Base-by-base conservation (phyloP, 2,888 invertebrate genomes). In the Drosophila stalkeri region DNA sequence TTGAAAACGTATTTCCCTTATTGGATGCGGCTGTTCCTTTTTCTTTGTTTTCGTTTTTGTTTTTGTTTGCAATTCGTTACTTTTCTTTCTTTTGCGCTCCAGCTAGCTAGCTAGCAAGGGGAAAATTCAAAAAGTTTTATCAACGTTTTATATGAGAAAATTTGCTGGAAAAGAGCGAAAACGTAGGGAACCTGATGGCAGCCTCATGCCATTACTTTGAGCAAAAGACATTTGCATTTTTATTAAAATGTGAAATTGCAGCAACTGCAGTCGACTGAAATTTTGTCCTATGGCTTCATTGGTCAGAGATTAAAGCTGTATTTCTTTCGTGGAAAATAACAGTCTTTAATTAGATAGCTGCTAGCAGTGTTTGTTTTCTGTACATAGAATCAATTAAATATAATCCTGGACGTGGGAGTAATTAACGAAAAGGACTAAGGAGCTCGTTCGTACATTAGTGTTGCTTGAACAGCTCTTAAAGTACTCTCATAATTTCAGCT, bases 191-290 rank as follows among this genome's bases (percentile, higher is more conserved):
- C 16, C 2, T 12, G 23, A 41, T 14, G 27, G 11, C 9, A 55
- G 47, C 52, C 44, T 63, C 82, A 71, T 78, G 78, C 57, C 70
- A 79, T 76, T 75, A 83, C 84, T 89, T 80, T 88, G 74, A 70
- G 72, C 54, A 49, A 59, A 61, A 75, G 69, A 76, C 81, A 90
- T 86, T 90, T 86, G 90, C 90, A 90, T 86, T 89, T 86, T 86
- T 86, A 86, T 90, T 90, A 86, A 86, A 86, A 86, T 86, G 73
- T 89, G 73, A 86, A 88, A 80, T 82, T 90, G 86, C 90, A 82
- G 77, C 77, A 85, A 86, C 79, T 82, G 88, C 77, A 77, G 80
- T 72, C 80, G 79, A 68, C 68, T 72, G 88, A 72, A 73, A 72
- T 54, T 56, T 65, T 66, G 60, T 57, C 62, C 54, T 44, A 47